These are phyloP conservation scores for Acleris sparsana DNA, from an alignment of 2,888 invertebrate species.

Conservation along the genomic window DNA sequence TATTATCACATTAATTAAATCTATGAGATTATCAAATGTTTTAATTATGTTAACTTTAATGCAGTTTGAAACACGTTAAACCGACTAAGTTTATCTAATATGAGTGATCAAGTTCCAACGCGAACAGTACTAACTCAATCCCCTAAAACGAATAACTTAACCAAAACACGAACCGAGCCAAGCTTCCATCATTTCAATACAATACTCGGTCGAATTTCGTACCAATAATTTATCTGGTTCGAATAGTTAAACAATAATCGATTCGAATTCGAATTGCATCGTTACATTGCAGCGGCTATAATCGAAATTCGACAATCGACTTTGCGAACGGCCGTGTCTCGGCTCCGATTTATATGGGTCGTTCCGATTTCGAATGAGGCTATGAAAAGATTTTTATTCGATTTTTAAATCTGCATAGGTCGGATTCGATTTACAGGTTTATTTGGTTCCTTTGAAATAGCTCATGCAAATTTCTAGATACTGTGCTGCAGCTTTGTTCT, in stretches of 20 bases:
- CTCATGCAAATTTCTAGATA: too few species aligned
- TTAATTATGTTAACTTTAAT: too few species aligned
- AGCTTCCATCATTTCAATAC: background rate
- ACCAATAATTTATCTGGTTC: slow-evolving; percentile 30
- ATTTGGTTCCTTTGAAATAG: too few species aligned
- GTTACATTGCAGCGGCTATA: slow-evolving; percentile 23
- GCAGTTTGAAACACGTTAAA: too few species aligned
- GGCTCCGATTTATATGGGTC: slow-evolving; percentile 21
- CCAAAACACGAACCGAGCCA: slow-evolving; percentile 1
- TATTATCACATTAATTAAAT: too few species aligned
- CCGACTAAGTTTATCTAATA: too few species aligned
- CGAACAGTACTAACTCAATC: too few species aligned
- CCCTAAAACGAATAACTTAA: slow-evolving; percentile 11
- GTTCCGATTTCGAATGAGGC: background rate
- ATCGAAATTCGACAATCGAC: slow-evolving; percentile 36
- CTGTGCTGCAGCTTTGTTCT: too few species aligned
- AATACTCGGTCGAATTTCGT: slow-evolving; percentile 13
- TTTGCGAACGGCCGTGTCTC: slow-evolving; percentile 14
- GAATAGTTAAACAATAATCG: slow-evolving; percentile 32
- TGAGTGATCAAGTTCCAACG: too few species aligned
- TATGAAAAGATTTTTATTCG: background rate
- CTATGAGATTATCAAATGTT: too few species aligned
- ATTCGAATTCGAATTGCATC: slow-evolving; percentile 13
- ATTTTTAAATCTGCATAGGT: background rate
- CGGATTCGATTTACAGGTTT: too few species aligned